A percentile compares a stretch with the other conserved stretches of the same genome.
phyloP scores from a whole-genome alignment of 2,888 invertebrate species.

The Lysandra bellargus region DNA sequence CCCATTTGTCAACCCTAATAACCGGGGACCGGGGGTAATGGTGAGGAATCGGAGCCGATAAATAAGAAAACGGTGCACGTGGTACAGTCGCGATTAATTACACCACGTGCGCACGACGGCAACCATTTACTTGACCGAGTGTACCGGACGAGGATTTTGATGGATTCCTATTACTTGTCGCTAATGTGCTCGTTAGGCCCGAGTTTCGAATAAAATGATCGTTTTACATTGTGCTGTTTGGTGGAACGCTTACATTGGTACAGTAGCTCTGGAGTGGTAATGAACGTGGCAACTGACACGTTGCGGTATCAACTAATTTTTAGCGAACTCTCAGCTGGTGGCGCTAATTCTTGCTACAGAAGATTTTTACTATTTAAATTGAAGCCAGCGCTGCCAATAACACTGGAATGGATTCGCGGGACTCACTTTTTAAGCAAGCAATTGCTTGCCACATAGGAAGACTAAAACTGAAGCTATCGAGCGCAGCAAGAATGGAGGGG shows the following conservation, averaged over 20 bases:
- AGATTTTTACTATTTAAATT: no score
- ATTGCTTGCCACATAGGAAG: no score
- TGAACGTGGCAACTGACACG: no score
- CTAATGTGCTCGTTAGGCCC: slow-evolving; percentile 34
- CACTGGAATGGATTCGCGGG: no score
- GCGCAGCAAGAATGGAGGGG: no score
- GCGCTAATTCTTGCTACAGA: no score
- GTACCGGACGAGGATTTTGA: slow-evolving; percentile 46
- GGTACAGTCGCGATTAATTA: slow-evolving; percentile 62
- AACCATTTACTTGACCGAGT: slow-evolving; percentile 48
- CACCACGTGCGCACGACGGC: slow-evolving; percentile 44
- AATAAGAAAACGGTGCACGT: slow-evolving; percentile 69
- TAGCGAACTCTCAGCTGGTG: no score
- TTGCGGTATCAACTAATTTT: no score
- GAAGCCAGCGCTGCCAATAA: no score
- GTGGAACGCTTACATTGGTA: background rate
- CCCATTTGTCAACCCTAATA: slow-evolving; percentile 42
- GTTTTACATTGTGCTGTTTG: slow-evolving; percentile 8
- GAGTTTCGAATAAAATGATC: slow-evolving; percentile 19
- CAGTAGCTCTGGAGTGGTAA: background rate
- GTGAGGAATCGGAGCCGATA: slow-evolving; percentile 63
- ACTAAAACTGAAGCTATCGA: no score
- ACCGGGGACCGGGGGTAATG: slow-evolving; percentile 50
- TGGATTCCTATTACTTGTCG: slow-evolving; percentile 41
- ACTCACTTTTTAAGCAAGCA: no score